Percentiles rank a stretch among this genome's conserved stretches.
Evolutionary conservation across 1,140 invertebrate genomes (phyloP).

Genomic region (Neodiprion virginianus): DNA sequence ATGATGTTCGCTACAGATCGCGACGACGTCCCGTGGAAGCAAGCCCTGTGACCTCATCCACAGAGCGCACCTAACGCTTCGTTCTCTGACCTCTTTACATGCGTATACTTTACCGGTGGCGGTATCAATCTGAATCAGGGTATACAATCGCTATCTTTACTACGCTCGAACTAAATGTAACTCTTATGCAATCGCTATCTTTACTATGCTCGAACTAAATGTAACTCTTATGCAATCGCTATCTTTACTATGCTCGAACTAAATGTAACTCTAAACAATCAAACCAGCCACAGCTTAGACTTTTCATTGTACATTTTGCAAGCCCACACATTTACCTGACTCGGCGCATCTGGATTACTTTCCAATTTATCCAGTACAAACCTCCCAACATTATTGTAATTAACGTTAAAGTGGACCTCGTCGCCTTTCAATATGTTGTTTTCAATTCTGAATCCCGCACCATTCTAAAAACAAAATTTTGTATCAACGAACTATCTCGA

Average conservation of each 20-base stretch:
- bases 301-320: constrained; percentile 5
- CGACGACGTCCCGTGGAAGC: constrained; percentile 11
- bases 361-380: constrained; percentile 25
- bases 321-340: constrained; percentile 25
- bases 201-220: not conserved
- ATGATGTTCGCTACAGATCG: constrained; percentile 27
- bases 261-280: not conserved
- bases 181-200: not conserved
- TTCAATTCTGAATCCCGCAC: not conserved
- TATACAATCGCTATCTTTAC: not conserved
- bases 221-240: not conserved
- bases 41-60: constrained; percentile 18
- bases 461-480: not conserved
- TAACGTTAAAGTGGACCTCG: not conserved
- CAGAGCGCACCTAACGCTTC: constrained; percentile 27
- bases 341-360: constrained; percentile 19
- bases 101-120: constrained; percentile 18
- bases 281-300: not conserved
- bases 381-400: constrained; percentile 27
- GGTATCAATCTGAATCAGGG: constrained; percentile 19
- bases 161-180: not conserved
- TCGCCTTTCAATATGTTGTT: not conserved
- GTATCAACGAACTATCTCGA: not conserved
- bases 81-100: constrained; percentile 27
- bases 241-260: not conserved